Evolutionary conservation across 2,113 vertebrate species (phyloP), one percentile per base, ranked within the genome.

Genomic region (Naja naja): DNA sequence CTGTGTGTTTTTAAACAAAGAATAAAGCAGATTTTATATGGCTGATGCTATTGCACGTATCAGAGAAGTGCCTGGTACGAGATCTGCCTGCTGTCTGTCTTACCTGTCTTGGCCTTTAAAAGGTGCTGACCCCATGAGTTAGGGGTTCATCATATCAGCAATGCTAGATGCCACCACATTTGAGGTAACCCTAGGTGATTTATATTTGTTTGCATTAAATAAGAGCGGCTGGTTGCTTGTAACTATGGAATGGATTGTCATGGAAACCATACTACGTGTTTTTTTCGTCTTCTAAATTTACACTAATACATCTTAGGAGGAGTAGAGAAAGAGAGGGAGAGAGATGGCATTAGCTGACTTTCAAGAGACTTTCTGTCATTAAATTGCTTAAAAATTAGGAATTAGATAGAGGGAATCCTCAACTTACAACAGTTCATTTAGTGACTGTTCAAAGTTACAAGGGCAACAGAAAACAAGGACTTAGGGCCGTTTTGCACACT

Each of bases 221-320:
- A 95, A 96, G 94, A 96, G 96, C 97, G 94, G 94, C 95, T 97
- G 96, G 95, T 96, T 95, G 94, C 96, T 60, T 97, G 94, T 97
- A 97, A 97, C 97, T 97, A 95, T 94, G 96, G 96, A 97, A 96
- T 96, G 92, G 93, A 97, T 97, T 97, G 96, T 97, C 97, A 98
- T 97, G 97, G 96, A 97, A 97, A 98, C 97, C 93, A 95, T 92
- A 90, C 95, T 96, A 89, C 95, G 25, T 27, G 56, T 3, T 96
- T 96, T 95, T 95, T 96, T 45, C 97, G 47, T 96, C 93, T 97
- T 96, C 94, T 97, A 96, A 97, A 94, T 97, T 98, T 96, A 96
- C 95, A 96, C 95, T 94, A 91, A 54, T 74, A 89, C 93, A 95
- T 94, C 69, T 39, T 39, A 81, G 69, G 69, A 20, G 9, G 23